A percentile compares a stretch with the other conserved stretches of the same genome.
These are phyloP conservation scores for human DNA, from an alignment of 2,113 vertebrate species.

Conservation along the genomic window GRCh38 chr5:72911501-72912000, in stretches of 20 bases:
- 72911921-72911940: conserved; percentile 84
- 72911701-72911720: conserved; percentile 89
- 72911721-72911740: conserved; percentile 91
- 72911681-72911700: conserved; percentile 91
- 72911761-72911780: conserved; percentile 94
- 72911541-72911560: conserved; percentile 88
- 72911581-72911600: conserved; percentile 85
- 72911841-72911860: conserved; percentile 90
- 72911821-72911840: conserved; percentile 95
- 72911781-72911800: conserved; percentile 98
- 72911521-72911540: conserved; percentile 81
- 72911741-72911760: conserved; percentile 94
- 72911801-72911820: conserved; percentile 97
- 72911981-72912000: conserved; percentile 74
- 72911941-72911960: conserved; percentile 81
- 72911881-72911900: conserved; percentile 88
- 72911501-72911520: conserved; percentile 80
- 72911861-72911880: conserved; percentile 90
- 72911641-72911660: conserved; percentile 96
- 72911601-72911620: conserved; percentile 89
- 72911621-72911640: conserved; percentile 88
- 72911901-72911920: conserved; percentile 91
- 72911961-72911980: conserved; percentile 81
- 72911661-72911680: conserved; percentile 94
- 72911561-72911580: conserved; percentile 92